Percentiles rank a stretch among this genome's conserved stretches.
These are phyloP conservation scores for Drosophila dives DNA, from an alignment of 2,888 invertebrate species.

Conservation along the genomic window DNA sequence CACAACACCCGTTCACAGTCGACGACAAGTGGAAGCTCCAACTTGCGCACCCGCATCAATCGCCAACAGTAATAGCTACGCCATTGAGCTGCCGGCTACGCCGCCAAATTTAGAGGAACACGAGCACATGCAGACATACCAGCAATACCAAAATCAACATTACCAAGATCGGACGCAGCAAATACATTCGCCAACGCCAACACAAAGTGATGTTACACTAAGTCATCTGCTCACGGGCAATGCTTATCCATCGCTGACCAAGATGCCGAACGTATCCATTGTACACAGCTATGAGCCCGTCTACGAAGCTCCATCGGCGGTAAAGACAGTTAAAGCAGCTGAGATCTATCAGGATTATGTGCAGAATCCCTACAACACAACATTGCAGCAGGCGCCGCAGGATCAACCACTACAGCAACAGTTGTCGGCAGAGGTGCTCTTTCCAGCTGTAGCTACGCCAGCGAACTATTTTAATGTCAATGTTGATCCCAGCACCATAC, in stretches of 20 bases:
- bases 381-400: conserved; percentile 78
- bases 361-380: conserved; percentile 84
- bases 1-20: conserved; percentile 45
- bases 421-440: conserved; percentile 15
- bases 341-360: conserved; percentile 84
- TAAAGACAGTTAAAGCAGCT: conserved; percentile 38
- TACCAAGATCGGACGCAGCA: conserved; percentile 54
- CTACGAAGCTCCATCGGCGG: conserved; percentile 51
- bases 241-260: conserved; percentile 82
- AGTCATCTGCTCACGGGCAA: conserved; percentile 80
- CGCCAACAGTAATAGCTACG: conserved; percentile 66
- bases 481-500: conserved; percentile 85
- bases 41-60: conserved; percentile 6
- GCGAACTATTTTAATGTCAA: conserved; percentile 88
- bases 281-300: conserved; percentile 84
- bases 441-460: conserved; percentile 84
- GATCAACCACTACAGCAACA: conserved; percentile 60
- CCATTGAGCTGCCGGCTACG: conserved; percentile 82
- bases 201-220: conserved; percentile 77
- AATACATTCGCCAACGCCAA: conserved; percentile 19
- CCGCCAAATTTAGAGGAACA: conserved; percentile 60
- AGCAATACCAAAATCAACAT: conserved; percentile 54
- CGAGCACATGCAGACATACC: conserved; percentile 57
- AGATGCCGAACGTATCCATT: conserved; percentile 80
- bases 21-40: conserved; percentile 16